Evolutionary conservation across 2,888 invertebrate genomes (phyloP), one percentile per base, ranked within the genome.

Genomic region (Hylaea fasciaria): DNA sequence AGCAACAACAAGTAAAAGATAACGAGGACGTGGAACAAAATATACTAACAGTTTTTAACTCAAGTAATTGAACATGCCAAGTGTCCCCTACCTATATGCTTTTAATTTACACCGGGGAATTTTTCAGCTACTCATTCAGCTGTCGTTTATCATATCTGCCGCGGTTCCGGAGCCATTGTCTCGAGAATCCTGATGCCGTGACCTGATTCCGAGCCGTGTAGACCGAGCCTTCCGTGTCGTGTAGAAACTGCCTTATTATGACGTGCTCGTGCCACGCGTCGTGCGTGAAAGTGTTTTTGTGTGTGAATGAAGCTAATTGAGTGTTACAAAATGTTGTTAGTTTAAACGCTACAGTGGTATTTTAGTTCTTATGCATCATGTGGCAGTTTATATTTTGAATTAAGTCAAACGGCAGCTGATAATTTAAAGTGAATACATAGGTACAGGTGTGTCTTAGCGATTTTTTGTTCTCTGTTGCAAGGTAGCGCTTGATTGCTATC

Each of bases 91-190:
- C 43, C 55, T 17, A 39, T 29, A 13, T 51, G 47, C 62, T 57
- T 67, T 69, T 69, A 87, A 87, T 87, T 87, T 84, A 84, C 83
- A 82, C 76, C 65, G 69, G 64, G 72, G 72, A 72, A 78, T 82
- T 83, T 83, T 84, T 75, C 81, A 81, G 78, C 82, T 74, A 82
- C 86, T 87, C 88, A 87, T 84, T 82, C 73, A 73, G 59, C 71
- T 74, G 80, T 84, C 86, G 82, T 88, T 87, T 85, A 87, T 88
- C 86, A 89, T 81, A 73, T 74, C 76, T 70, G 59, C 48, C 37
- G 70, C 64, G 71, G 68, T 71, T 75, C 75, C 74, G 74, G 75
- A 71, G 74, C 73, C 76, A 82, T 87, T 87, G 87, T 87, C 86
- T 88, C 79, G 77, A 40, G 48, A 35, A 17, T 45, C 22, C 41